These are phyloP conservation scores for Bettongia penicillata DNA, from an alignment of 2,113 vertebrate genomes.

Conservation along the genomic window DNA sequence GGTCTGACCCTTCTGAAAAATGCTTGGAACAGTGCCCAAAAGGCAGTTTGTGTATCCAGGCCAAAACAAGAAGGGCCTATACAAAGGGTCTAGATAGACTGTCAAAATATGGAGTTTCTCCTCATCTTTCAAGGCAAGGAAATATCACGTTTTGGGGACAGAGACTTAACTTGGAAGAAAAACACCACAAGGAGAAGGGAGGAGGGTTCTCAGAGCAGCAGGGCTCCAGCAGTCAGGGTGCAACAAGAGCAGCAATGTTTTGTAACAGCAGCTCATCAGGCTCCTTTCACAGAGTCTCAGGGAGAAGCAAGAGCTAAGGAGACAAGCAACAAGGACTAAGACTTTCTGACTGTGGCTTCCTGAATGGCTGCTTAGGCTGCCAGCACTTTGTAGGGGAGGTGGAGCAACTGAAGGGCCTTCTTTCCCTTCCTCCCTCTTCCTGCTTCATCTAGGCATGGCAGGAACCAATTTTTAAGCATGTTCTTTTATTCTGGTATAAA, in stretches of 20 bases:
- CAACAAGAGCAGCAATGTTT: not conserved
- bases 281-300: not conserved
- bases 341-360: not conserved
- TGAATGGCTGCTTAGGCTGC: not conserved
- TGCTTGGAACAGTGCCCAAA: not conserved
- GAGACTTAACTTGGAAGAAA: not conserved
- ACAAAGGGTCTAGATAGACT: not conserved
- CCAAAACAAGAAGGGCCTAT: not conserved
- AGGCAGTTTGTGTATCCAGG: not conserved
- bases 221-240: not conserved
- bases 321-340: not conserved
- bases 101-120: not conserved
- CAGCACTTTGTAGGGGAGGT: not conserved
- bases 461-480: not conserved
- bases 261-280: not conserved
- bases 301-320: not conserved
- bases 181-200: not conserved
- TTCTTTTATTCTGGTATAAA: not conserved
- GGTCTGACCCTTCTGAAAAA: not conserved
- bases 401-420: not conserved
- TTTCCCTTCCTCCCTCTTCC: not conserved
- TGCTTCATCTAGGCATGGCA: not conserved
- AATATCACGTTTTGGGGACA: not conserved
- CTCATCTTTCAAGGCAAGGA: not conserved
- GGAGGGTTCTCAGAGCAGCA: not conserved